A percentile compares a stretch with the other conserved stretches of the same genome.
Evolutionary conservation across 2,113 vertebrate genomes (phyloP).

Genomic region (Tetraodon nigroviridis): DNA sequence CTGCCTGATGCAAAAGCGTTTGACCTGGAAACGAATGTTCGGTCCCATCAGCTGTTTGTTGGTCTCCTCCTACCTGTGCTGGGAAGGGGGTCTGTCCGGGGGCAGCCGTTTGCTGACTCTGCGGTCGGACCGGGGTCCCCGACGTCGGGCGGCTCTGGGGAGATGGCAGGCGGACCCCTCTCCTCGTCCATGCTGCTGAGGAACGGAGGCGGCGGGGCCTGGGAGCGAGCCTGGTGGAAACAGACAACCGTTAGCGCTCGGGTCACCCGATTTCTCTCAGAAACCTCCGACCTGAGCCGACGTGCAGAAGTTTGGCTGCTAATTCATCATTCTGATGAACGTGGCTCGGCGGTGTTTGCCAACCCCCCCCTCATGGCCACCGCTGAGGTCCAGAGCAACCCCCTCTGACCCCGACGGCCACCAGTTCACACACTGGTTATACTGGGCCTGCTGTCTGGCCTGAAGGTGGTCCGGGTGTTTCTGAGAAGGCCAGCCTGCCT

Average conservation of each 20-base stretch:
- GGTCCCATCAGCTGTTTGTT: conserved; percentile 1
- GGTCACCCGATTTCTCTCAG: background rate
- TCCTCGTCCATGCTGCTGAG: conserved; percentile 69
- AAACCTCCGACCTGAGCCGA: no score
- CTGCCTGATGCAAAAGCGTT: background rate
- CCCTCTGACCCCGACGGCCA: background rate
- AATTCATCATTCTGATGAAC: background rate
- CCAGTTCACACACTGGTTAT: background rate
- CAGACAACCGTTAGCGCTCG: background rate
- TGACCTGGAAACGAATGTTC: conserved; percentile 1
- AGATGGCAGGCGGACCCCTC: conserved; percentile 52
- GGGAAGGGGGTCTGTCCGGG: conserved; percentile 17
- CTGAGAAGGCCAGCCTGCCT: background rate
- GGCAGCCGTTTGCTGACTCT: conserved; percentile 28
- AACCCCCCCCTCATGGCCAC: background rate
- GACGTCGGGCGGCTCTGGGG: conserved; percentile 58
- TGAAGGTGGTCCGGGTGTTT: background rate
- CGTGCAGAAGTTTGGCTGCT: no score
- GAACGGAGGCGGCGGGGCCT: conserved; percentile 41
- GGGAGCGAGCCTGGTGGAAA: conserved; percentile 44
- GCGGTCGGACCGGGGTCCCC: conserved; percentile 32
- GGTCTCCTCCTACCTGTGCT: conserved; percentile 43
- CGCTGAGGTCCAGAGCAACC: background rate
- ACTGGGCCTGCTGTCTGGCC: background rate
- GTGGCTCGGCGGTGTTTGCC: background rate